Evolutionary conservation across 2,888 invertebrate genomes (phyloP).

Genomic region (Pardosa pseudoannulata): DNA sequence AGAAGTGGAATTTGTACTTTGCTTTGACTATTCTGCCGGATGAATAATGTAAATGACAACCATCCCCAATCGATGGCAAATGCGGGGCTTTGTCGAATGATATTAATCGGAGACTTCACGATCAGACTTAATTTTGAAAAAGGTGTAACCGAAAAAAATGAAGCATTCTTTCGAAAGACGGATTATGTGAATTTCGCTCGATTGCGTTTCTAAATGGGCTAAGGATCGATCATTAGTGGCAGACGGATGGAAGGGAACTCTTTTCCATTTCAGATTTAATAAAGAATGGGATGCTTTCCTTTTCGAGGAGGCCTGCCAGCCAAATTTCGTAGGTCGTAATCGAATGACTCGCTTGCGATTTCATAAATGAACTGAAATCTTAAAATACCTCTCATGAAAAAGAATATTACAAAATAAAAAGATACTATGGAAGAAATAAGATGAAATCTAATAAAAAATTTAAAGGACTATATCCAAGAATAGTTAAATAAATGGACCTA

Average conservation of each 20-base stretch:
- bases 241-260: conserved; percentile 19
- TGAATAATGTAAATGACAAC: conserved; percentile 70
- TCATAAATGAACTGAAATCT: not conserved
- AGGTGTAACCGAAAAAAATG: conserved; percentile 55
- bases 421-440: too few species aligned
- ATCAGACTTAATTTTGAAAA: conserved; percentile 67
- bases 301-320: not conserved
- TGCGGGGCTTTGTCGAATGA: conserved; percentile 50
- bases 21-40: conserved; percentile 59
- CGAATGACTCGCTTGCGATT: not conserved
- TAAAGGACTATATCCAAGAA: too few species aligned
- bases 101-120: conserved; percentile 57
- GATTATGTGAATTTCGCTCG: conserved; percentile 65
- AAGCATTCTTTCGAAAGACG: conserved; percentile 52
- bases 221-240: conserved; percentile 63
- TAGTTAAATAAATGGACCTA: too few species aligned
- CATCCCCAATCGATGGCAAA: conserved; percentile 44
- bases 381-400: too few species aligned
- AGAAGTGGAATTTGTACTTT: conserved; percentile 55
- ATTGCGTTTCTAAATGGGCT: conserved; percentile 65
- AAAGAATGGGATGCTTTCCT: not conserved
- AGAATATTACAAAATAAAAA: too few species aligned
- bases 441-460: too few species aligned
- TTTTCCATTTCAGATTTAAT: conserved; percentile 37
- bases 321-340: not conserved